These are phyloP conservation scores for Catharus bicknelli DNA, from an alignment of 2,113 vertebrate genomes.

Conservation along the genomic window DNA sequence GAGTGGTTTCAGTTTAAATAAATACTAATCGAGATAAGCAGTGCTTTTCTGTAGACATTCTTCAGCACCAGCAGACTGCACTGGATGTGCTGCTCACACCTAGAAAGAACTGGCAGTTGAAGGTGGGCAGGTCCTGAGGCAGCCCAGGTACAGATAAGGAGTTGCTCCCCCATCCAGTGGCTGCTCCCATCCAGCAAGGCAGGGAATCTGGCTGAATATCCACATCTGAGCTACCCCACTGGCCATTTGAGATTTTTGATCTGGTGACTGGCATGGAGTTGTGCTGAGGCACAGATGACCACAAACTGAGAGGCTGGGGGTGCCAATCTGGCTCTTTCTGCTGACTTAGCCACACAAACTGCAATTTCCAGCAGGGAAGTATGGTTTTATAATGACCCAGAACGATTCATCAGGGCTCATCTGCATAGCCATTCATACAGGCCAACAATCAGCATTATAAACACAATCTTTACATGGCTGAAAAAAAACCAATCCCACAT, in stretches of 20 bases:
- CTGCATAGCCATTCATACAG: neutral
- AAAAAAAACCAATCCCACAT: neutral
- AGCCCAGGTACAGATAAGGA: neutral
- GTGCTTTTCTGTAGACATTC: neutral
- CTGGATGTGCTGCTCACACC: neutral
- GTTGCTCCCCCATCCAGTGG: neutral
- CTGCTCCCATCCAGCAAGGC: neutral
- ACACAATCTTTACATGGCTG: neutral
- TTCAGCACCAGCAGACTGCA: neutral
- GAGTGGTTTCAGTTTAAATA: neutral
- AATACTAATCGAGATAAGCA: neutral
- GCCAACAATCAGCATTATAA: neutral
- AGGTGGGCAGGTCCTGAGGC: neutral
- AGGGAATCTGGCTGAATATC: neutral
- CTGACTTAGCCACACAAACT: neutral
- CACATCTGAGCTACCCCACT: neutral
- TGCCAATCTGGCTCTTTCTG: neutral
- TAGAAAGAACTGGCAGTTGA: neutral
- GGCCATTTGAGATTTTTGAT: neutral
- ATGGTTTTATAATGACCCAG: neutral
- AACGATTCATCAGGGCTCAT: neutral
- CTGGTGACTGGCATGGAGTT: neutral
- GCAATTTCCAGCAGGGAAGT: neutral
- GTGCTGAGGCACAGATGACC: rapidly evolving
- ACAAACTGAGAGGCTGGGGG: neutral